phyloP scores from a whole-genome alignment of 2,113 vertebrate genomes.

The Aptenodytes forsteri region DNA sequence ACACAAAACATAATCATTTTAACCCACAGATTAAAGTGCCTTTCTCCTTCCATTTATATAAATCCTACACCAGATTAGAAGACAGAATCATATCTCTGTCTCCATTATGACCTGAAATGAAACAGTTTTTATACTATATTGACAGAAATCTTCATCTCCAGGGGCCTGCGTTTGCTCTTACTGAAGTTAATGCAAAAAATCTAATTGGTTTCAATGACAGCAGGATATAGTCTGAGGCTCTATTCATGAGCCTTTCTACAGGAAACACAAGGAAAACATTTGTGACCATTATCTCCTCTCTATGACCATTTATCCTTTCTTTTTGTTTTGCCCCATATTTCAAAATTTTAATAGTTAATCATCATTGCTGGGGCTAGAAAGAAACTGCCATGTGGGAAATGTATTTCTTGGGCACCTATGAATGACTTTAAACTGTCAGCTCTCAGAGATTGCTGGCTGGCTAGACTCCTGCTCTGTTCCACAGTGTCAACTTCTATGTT shows the following conservation, averaged over 20 bases:
- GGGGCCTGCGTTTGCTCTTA: conserved; percentile 49
- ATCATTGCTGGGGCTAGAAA: neutral
- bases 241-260: neutral
- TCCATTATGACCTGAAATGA: conserved; percentile 32
- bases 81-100: conserved; percentile 8
- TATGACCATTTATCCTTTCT: neutral
- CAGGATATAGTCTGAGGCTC: neutral
- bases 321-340: neutral
- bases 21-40: conserved; percentile 5
- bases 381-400: neutral
- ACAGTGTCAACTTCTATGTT: neutral
- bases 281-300: neutral
- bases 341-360: neutral
- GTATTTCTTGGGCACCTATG: neutral
- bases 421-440: neutral
- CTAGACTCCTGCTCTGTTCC: neutral
- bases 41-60: conserved; percentile 47
- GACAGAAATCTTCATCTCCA: conserved; percentile 55
- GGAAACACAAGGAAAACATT: neutral
- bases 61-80: conserved; percentile 34
- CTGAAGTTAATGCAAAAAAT: conserved; percentile 55
- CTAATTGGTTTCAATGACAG: conserved; percentile 43
- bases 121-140: conserved; percentile 40
- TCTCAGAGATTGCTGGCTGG: neutral
- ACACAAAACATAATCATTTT: conserved; percentile 31